phyloP scores from a whole-genome alignment of 2,797 vertebrate species.

The Rachycentron canadum region DNA sequence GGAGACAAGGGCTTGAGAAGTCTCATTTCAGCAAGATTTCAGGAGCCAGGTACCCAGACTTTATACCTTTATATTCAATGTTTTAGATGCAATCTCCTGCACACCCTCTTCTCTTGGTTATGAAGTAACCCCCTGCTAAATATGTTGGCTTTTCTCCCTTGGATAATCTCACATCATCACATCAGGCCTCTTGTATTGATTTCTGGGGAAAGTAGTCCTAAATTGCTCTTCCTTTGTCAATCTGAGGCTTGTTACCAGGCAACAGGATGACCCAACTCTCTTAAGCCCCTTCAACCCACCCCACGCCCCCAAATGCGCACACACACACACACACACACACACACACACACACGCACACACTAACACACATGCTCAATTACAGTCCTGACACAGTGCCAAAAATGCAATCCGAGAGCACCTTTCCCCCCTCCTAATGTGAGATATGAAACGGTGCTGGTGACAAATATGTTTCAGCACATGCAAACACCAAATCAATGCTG shows the following conservation, averaged over 20 bases:
- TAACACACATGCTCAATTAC: conserved; percentile 70
- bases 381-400: conserved; percentile 77
- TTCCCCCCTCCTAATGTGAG: conserved; percentile 61
- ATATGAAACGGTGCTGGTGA: conserved; percentile 56
- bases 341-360: conserved; percentile 29
- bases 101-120: conserved; percentile 74
- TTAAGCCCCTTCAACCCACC: conserved; percentile 41
- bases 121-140: conserved; percentile 80
- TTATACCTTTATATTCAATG: conserved; percentile 79
- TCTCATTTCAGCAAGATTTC: conserved; percentile 76
- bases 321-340: conserved; percentile 28
- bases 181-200: conserved; percentile 91
- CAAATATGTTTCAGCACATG: conserved; percentile 62
- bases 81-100: conserved; percentile 81
- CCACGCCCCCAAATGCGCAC: conserved; percentile 13
- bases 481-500: conserved; percentile 43
- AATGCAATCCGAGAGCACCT: conserved; percentile 78
- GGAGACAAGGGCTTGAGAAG: conserved; percentile 68
- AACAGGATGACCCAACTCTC: conserved; percentile 83
- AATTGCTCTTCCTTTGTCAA: conserved; percentile 88
- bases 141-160: conserved; percentile 83
- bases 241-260: conserved; percentile 87
- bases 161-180: conserved; percentile 89
- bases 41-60: conserved; percentile 60
- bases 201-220: conserved; percentile 87